Base-by-base conservation (phyloP, 2,113 vertebrate genomes). In the Scalopus aquaticus region DNA sequence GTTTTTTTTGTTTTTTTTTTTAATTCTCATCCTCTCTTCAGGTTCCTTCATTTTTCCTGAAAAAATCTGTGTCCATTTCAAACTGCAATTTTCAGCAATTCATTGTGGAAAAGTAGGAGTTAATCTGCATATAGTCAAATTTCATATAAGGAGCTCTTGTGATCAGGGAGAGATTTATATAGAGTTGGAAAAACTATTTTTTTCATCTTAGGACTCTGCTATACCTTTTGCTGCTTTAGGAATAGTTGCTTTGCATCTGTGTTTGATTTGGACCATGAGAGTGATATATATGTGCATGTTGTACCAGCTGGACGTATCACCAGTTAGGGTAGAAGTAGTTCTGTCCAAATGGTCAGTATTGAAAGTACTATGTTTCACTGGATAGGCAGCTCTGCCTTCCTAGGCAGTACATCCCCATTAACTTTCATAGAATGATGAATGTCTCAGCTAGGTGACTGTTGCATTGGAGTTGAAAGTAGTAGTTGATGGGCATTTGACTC, bases 181-280 rank as follows among this genome's bases (percentile, higher is more conserved):
- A n/a, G n/a, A n/a, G n/a, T n/a, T n/a, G n/a, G n/a, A 88, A 58
- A 20, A 49, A 26, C 32, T n/a, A n/a, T 67, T 82, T 95, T 91
- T 92, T 92, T 82, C 37, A 64, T 84, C 6, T 64, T 74, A 64
- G 22, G 90, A 76, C 46, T 90, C 13, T 80, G 56, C 26, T 69
- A 13, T 67, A 84, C 13, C 10, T 42, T 69, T 83, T 51, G 17
- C 65, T 92, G 92, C 42, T 73, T 90, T 49, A 73, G 42, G 46
- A 62, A 64, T 80, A 79, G n/a, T 42, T 77, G n/a, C 17, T 78
- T 93, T 85, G 32, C 30, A 90, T 0, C 24, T 58, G 0, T 51
- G 44, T 73, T 77, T 58, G 46, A 10, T 73, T 74, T 72, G 65
- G 65, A 58, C 62, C 22, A 49, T 12, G 77, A 88, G 17, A 54